These are phyloP conservation scores for Nipponacmea schrenckii DNA, from an alignment of 2,888 invertebrate species.

Conservation along the genomic window DNA sequence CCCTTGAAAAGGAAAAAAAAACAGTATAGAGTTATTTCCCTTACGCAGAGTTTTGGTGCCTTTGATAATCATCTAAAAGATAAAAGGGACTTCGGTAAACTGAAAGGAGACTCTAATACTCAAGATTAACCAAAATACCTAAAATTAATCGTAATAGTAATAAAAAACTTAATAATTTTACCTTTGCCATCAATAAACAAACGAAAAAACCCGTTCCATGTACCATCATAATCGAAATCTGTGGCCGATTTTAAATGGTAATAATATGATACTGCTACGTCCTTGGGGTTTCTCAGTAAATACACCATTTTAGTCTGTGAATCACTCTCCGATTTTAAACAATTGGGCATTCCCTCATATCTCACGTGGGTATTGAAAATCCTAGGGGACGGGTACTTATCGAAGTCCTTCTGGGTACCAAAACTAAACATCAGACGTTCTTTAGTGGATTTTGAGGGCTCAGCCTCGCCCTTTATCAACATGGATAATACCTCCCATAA, in stretches of 20 bases:
- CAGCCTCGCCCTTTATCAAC: constrained; percentile 21
- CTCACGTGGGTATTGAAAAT: constrained; percentile 30
- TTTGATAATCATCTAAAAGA: too few species aligned
- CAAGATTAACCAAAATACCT: background rate
- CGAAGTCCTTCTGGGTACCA: constrained; percentile 21
- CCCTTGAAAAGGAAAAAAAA: too few species aligned
- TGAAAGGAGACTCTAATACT: too few species aligned
- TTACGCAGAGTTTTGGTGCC: too few species aligned
- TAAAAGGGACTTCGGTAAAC: too few species aligned
- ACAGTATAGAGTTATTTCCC: too few species aligned
- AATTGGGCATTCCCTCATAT: constrained; percentile 19
- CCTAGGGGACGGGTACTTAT: constrained; percentile 20
- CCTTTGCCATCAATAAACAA: constrained; percentile 37
- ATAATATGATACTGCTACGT: constrained; percentile 33
- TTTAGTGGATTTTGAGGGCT: constrained; percentile 18
- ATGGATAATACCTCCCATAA: constrained; percentile 31
- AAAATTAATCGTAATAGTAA: background rate
- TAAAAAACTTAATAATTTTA: constrained; percentile 21
- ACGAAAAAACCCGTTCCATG: constrained; percentile 34
- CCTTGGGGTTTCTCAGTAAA: constrained; percentile 32
- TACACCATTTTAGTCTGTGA: constrained; percentile 24
- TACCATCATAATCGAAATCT: constrained; percentile 37
- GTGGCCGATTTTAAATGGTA: constrained; percentile 22
- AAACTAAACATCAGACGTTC: constrained; percentile 24
- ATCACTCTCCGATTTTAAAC: constrained; percentile 9